These are phyloP conservation scores for Muntiacus reevesi DNA, from an alignment of 2,113 vertebrate species.

Conservation along the genomic window DNA sequence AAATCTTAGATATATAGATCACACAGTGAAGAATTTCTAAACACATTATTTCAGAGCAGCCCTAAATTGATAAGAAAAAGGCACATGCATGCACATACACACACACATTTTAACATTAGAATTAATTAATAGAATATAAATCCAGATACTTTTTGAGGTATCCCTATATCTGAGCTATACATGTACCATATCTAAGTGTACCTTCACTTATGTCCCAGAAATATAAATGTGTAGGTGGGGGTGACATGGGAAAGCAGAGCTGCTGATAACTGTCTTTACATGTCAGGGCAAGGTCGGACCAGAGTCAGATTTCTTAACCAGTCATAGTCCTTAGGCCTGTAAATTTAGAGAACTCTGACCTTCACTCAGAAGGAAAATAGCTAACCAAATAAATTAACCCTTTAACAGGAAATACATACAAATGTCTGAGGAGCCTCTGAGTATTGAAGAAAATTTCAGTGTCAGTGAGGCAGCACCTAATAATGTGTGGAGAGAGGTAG, in stretches of 20 bases:
- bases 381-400: neutral
- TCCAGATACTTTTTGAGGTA: neutral
- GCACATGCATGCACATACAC: neutral
- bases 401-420: neutral
- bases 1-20: neutral
- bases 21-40: neutral
- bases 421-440: neutral
- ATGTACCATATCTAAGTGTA: neutral
- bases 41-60: neutral
- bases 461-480: neutral
- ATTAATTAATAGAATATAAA: neutral
- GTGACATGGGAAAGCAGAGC: neutral
- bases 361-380: neutral
- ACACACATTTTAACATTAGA: neutral
- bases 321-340: neutral
- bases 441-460: neutral
- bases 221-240: neutral
- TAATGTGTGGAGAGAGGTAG: neutral
- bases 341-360: neutral
- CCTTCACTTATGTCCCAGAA: neutral
- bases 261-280: neutral
- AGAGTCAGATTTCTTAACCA: neutral
- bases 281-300: neutral
- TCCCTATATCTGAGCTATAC: neutral
- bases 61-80: neutral